Evolutionary conservation across 2,888 invertebrate species (phyloP), one percentile per base, ranked within the genome.

Genomic region (Apamea crenata): DNA sequence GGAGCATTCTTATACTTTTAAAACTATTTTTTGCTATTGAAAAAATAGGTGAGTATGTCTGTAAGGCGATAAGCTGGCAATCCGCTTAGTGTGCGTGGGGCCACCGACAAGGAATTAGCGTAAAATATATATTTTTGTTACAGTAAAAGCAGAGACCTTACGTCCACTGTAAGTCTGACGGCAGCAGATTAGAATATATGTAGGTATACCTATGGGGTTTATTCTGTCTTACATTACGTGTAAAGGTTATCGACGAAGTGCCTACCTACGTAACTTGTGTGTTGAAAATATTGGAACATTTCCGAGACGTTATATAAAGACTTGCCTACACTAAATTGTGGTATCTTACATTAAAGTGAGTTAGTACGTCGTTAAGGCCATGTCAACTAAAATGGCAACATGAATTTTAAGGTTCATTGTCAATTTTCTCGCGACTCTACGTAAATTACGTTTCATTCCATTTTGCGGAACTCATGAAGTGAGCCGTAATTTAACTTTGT

Each of bases 1-100:
- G 93, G 91, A 91, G 87, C 91, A 91, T 90, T 90, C 91, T 93
- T 94, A 93, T 93, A 93, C 91, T 92, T 93, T 92, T 91, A 93
- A 93, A 93, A 94, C 91, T 92, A 94, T 93, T 96, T 96, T 95
- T 95, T 95, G 94, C 94, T 93, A 94, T 94, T 94, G 93, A 95
- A 93, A 93, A 96, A 95, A 94, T 96, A 95, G 94, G 95, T 95
- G 94, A 94, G 94, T 92, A 92, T 92, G 92, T 91, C 91, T 92
- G 92, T 95, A 94, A 94, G 93, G 92, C 95, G 95, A 95, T 96
- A 96, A 96, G 96, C 94, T 91, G 93, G 90, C 95, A 97, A 97
- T 96, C 97, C 96, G 96, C 96, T 96, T 97, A 96, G 93, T 87
- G 93, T 92, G 93, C 92, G 95, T 94, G 93, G 94, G 94, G 92